A percentile compares a stretch with the other conserved stretches of the same genome.
Conservation (phyloP, 2,888 invertebrate species). For the Lamproptera curius region DNA sequence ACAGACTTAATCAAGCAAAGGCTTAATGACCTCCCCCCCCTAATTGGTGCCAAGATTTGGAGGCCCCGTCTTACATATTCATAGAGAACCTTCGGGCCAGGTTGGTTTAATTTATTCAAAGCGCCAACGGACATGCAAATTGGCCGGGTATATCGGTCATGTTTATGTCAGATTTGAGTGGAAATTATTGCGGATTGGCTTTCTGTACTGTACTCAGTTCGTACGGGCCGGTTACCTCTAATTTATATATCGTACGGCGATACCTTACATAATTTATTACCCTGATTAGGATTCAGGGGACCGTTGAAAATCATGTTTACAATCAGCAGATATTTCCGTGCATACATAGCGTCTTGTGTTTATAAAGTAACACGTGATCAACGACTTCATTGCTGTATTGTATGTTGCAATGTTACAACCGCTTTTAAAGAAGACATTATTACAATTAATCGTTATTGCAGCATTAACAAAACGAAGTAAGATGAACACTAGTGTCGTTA, state of each 20-base stretch:
- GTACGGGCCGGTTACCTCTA: conserved; percentile 23
- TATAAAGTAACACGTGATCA: too few relatives aligned
- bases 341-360: too few relatives aligned
- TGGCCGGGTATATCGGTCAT: conserved; percentile 73
- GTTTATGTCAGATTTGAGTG: conserved; percentile 72
- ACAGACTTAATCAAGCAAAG: conserved; percentile 61
- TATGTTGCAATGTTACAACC: too few relatives aligned
- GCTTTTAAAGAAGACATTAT: too few relatives aligned
- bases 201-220: conserved; percentile 32
- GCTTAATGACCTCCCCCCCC: conserved; percentile 66
- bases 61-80: conserved; percentile 77
- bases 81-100: conserved; percentile 66
- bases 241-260: conserved; percentile 21
- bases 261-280: conserved; percentile 16
- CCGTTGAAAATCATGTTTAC: not conserved
- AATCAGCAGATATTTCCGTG: too few relatives aligned
- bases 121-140: conserved; percentile 74
- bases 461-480: too few relatives aligned
- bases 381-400: too few relatives aligned
- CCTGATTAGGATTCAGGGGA: conserved; percentile 5
- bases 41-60: conserved; percentile 74
- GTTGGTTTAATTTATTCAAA: conserved; percentile 72
- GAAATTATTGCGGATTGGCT: conserved; percentile 72
- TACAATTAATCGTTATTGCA: too few relatives aligned
- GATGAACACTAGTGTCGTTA: too few relatives aligned